A percentile compares a stretch with the other conserved stretches of the same genome.
phyloP scores from a whole-genome alignment of 2,113 vertebrate species.

The Sprattus sprattus region DNA sequence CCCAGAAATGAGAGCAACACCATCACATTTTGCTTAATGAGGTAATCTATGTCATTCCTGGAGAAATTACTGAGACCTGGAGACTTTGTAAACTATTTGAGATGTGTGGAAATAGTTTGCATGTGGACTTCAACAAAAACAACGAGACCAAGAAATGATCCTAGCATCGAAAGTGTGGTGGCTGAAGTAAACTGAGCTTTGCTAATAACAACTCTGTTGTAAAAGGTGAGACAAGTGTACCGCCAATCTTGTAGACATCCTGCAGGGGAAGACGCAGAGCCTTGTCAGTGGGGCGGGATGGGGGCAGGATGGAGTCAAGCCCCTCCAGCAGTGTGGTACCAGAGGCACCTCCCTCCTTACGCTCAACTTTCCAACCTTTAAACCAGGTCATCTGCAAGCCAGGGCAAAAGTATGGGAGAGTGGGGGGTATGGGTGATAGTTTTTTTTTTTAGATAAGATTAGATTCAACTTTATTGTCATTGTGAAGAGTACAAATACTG shows the following conservation, averaged over 20 bases:
- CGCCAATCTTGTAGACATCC: slow-evolving; percentile 78
- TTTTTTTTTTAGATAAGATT: too few species aligned
- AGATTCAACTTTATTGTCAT: too few species aligned
- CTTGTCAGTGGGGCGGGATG: slow-evolving; percentile 70
- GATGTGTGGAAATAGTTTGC: too few species aligned
- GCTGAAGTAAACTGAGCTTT: neutral
- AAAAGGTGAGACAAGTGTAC: slow-evolving; percentile 39
- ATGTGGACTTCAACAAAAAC: too few species aligned
- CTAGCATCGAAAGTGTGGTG: neutral
- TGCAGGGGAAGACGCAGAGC: slow-evolving; percentile 75
- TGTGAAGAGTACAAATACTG: too few species aligned
- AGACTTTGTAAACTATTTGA: too few species aligned
- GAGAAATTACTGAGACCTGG: too few species aligned
- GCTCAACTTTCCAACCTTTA: slow-evolving; percentile 78
- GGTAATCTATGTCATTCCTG: too few species aligned
- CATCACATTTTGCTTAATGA: too few species aligned
- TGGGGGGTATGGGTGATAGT: neutral
- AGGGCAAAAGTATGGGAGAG: neutral
- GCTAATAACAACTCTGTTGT: neutral
- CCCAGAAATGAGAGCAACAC: too few species aligned
- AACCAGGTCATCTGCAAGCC: slow-evolving; percentile 76
- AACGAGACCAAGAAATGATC: neutral
- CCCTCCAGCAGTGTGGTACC: slow-evolving; percentile 74
- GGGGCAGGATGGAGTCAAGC: slow-evolving; percentile 75
- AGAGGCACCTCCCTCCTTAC: slow-evolving; percentile 67